Percentiles rank a stretch among this genome's conserved stretches.
phyloP scores from a whole-genome alignment of 2,113 vertebrate species.

The Tapirus terrestris region DNA sequence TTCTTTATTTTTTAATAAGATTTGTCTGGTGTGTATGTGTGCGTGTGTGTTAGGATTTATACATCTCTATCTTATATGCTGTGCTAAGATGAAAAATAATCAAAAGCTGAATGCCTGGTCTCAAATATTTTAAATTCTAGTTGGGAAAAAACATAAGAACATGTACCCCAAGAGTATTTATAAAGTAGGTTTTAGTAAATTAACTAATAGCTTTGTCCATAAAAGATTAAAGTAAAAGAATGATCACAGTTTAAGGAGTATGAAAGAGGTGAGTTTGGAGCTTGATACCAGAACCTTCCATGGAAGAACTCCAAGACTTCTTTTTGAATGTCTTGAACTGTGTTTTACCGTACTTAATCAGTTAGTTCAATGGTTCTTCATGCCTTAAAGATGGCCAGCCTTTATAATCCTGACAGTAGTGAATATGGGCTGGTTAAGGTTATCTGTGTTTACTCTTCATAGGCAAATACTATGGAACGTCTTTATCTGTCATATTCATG shows the following conservation, averaged over 20 bases:
- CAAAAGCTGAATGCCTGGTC: not conserved
- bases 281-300: not conserved
- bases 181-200: not conserved
- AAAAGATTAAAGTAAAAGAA: not conserved
- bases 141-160: not conserved
- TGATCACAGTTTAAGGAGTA: not conserved
- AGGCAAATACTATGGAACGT: not conserved
- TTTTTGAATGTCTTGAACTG: not conserved
- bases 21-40: not conserved
- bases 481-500: slow-evolving; percentile 45
- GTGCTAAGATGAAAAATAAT: not conserved
- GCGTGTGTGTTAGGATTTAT: not conserved
- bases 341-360: not conserved
- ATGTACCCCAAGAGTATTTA: not conserved
- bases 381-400: not conserved
- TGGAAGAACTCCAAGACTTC: not conserved
- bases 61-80: not conserved
- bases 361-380: not conserved
- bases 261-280: not conserved
- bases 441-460: not conserved
- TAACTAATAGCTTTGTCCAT: not conserved
- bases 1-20: not conserved
- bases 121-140: not conserved
- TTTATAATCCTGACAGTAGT: not conserved
- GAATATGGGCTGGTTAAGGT: not conserved